Conservation (phyloP, 2,797 vertebrate species). For the Otolemur crassicaudatus region DNA sequence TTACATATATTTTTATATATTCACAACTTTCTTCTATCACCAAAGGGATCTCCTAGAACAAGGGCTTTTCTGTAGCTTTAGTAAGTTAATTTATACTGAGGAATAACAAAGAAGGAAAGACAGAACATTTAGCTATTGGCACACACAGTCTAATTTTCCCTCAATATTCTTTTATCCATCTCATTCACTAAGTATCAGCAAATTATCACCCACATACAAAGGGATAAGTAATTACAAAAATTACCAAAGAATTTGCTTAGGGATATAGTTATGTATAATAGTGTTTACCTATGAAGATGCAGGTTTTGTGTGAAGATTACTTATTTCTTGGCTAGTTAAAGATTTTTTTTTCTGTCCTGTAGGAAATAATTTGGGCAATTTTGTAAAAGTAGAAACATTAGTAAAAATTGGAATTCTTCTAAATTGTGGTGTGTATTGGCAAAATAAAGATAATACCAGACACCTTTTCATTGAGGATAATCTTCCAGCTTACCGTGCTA, state of each 20-base stretch:
- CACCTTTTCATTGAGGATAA: no score
- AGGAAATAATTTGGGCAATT: background rate
- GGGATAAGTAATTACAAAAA: conserved; percentile 22
- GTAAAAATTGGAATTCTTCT: no score
- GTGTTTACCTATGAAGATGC: background rate
- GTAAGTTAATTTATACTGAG: background rate
- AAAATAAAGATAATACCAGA: no score
- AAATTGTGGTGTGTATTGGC: no score
- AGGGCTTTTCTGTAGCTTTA: background rate
- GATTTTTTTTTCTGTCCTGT: background rate
- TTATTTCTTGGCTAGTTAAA: background rate
- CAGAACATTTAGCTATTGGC: conserved; percentile 55
- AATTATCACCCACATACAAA: conserved; percentile 59
- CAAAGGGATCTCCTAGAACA: background rate
- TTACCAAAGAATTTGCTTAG: conserved; percentile 38
- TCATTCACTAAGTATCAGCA: conserved; percentile 59
- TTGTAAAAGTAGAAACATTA: no score
- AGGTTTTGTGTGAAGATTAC: background rate
- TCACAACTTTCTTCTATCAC: background rate
- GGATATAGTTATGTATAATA: conserved; percentile 14
- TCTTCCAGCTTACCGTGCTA: no score
- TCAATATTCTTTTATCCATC: conserved; percentile 63
- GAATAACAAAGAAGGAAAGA: conserved; percentile 45
- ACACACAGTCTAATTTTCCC: conserved; percentile 37
- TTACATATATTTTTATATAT: background rate